These are phyloP conservation scores for Poecilia velifera DNA, from an alignment of 2,797 vertebrate genomes.

Conservation along the genomic window DNA sequence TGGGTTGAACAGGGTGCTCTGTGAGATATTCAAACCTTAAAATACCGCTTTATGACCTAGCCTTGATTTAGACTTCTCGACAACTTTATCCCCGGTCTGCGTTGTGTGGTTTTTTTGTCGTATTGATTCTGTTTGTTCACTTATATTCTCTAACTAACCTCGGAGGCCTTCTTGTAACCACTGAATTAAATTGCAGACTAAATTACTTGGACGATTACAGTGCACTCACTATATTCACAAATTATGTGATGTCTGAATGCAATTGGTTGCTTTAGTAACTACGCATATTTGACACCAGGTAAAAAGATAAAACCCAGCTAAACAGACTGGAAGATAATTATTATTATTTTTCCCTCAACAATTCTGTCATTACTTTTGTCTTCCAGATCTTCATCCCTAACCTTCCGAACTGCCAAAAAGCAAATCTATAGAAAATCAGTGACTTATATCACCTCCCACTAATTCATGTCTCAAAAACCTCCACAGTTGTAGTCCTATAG, in stretches of 20 bases:
- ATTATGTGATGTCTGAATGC: background rate
- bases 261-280: background rate
- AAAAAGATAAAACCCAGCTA: background rate
- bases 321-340: background rate
- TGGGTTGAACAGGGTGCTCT: background rate
- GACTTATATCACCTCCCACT: background rate
- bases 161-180: background rate
- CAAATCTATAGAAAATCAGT: background rate
- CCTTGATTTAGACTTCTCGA: background rate
- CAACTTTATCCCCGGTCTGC: background rate
- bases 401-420: background rate
- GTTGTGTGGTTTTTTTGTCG: background rate
- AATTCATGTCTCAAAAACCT: slow-evolving; percentile 9
- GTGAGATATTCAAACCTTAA: background rate
- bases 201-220: background rate
- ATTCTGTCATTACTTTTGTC: background rate
- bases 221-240: background rate
- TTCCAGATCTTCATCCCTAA: background rate
- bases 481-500: background rate
- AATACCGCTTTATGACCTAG: background rate
- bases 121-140: background rate
- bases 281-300: background rate
- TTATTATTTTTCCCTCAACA: background rate
- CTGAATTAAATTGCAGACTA: background rate
- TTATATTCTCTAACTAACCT: background rate